Percentiles rank a stretch among this genome's conserved stretches.
phyloP scores from a whole-genome alignment of 2,113 vertebrate genomes.

The Casuarius casuarius region DNA sequence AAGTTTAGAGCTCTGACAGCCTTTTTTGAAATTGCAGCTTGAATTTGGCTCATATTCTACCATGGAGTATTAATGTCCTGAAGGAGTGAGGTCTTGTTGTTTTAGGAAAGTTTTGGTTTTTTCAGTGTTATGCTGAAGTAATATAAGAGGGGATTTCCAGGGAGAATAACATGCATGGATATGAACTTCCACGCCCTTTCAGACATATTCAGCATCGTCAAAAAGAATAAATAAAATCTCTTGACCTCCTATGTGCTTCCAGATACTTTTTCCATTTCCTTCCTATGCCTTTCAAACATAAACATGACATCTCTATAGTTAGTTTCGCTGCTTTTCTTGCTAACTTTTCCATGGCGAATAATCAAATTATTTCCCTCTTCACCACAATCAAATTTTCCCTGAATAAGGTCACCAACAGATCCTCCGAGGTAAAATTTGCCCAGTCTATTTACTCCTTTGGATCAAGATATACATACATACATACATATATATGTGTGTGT shows the following conservation, averaged over 20 bases:
- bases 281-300: constrained; percentile 13
- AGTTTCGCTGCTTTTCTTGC: background rate
- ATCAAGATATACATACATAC: background rate
- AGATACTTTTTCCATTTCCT: constrained; percentile 27
- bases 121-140: background rate
- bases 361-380: background rate
- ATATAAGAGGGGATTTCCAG: background rate
- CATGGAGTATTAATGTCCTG: background rate
- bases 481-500: too few relatives aligned
- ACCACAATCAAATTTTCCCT: background rate
- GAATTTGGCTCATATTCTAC: background rate
- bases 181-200: background rate
- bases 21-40: background rate
- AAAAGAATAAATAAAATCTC: background rate
- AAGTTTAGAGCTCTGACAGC: background rate
- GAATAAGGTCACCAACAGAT: background rate
- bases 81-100: background rate
- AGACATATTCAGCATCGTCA: background rate
- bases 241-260: background rate
- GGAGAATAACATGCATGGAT: background rate
- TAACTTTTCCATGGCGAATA: background rate
- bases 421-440: background rate
- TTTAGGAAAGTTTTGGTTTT: background rate
- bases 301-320: background rate
- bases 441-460: background rate